phyloP scores from a whole-genome alignment of 1,140 invertebrate genomes.

The Drosophila sp. region DNA sequence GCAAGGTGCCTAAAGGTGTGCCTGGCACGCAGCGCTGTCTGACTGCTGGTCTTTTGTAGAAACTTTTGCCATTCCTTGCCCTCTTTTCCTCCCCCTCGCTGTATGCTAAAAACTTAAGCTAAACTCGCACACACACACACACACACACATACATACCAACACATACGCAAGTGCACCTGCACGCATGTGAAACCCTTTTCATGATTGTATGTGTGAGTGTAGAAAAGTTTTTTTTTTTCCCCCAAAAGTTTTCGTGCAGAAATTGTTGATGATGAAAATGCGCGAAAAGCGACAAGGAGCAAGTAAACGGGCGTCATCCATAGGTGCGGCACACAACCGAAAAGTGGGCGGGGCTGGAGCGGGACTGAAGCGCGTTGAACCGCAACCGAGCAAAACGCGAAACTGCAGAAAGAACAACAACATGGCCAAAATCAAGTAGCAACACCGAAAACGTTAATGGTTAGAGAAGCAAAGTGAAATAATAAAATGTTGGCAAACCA shows the following conservation, averaged over 20 bases:
- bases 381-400: conserved; percentile 68
- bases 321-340: not conserved
- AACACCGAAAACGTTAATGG: conserved; percentile 48
- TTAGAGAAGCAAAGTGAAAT: conserved; percentile 33
- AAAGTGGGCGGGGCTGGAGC: not conserved
- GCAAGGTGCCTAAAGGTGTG: conserved; percentile 68
- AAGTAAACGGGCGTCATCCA: not conserved
- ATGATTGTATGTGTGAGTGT: conserved; percentile 63
- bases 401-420: conserved; percentile 65
- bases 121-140: conserved; percentile 57
- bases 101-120: conserved; percentile 79
- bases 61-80: conserved; percentile 58
- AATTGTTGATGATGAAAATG: conserved; percentile 77
- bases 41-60: conserved; percentile 77
- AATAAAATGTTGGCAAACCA: conserved; percentile 47
- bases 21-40: conserved; percentile 76
- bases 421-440: conserved; percentile 58
- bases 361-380: conserved; percentile 58
- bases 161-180: conserved; percentile 61
- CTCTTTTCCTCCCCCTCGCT: conserved; percentile 16
- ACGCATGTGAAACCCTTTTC: conserved; percentile 77
- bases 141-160: not conserved
- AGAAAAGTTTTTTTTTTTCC: conserved; percentile 51
- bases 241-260: conserved; percentile 63
- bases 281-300: conserved; percentile 35